These are phyloP conservation scores for Tigriopus japonicus DNA, from an alignment of 1,140 invertebrate genomes.

Conservation along the genomic window DNA sequence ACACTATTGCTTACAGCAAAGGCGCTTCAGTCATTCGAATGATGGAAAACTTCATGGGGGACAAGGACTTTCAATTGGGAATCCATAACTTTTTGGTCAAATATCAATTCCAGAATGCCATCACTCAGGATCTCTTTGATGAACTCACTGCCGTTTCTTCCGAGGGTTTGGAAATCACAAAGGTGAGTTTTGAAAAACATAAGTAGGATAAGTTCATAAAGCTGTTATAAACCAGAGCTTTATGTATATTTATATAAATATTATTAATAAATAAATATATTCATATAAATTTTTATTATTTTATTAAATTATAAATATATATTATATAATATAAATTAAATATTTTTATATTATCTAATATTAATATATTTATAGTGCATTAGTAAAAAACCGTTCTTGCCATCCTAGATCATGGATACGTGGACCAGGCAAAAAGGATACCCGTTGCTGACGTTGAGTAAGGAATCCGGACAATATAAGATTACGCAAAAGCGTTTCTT, in stretches of 20 bases:
- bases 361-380: too few relatives aligned
- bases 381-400: too few relatives aligned
- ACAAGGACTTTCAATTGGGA: constrained; percentile 46
- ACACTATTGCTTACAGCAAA: constrained; percentile 65
- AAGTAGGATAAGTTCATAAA: too few relatives aligned
- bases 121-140: constrained; percentile 52
- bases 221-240: too few relatives aligned
- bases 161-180: constrained; percentile 5
- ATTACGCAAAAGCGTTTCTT: constrained; percentile 55
- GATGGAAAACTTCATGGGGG: constrained; percentile 62
- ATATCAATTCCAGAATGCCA: constrained; percentile 49
- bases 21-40: constrained; percentile 71
- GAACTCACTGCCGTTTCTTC: constrained; percentile 31
- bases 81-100: constrained; percentile 51
- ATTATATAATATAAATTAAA: too few relatives aligned
- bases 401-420: constrained; percentile 24
- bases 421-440: constrained; percentile 31
- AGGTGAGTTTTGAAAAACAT: constrained; percentile 13
- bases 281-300: too few relatives aligned
- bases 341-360: too few relatives aligned
- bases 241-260: too few relatives aligned
- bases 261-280: too few relatives aligned
- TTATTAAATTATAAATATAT: too few relatives aligned
- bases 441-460: constrained; percentile 24
- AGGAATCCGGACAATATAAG: constrained; percentile 25